Conservation (phyloP, 2,113 vertebrate genomes). For the Halcyon malimbica region DNA sequence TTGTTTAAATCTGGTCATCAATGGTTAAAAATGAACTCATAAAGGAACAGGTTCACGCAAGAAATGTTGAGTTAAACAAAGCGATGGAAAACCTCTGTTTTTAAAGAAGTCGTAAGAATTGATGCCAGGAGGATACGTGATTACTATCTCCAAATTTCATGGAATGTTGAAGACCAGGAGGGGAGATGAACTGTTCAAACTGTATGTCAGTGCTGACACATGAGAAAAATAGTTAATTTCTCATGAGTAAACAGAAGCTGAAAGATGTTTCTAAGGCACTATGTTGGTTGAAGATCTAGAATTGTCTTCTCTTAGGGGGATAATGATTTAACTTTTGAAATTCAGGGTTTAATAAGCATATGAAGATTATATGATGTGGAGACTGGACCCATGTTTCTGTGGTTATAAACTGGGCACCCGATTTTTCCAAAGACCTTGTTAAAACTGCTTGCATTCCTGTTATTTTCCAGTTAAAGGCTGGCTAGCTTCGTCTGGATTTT, state of each 20-base stretch:
- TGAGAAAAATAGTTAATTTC: neutral
- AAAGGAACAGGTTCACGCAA: neutral
- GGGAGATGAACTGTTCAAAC: neutral
- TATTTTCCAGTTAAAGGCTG: conserved; percentile 15
- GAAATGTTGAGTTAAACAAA: neutral
- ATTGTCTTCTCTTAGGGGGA: neutral
- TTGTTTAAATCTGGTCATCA: neutral
- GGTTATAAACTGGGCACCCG: neutral
- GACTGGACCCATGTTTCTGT: neutral
- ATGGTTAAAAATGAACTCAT: neutral
- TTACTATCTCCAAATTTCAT: neutral
- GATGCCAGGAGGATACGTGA: neutral
- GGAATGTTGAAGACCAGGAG: neutral
- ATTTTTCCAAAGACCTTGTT: neutral
- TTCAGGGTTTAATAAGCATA: neutral
- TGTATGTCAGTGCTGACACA: neutral
- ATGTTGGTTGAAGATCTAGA: neutral
- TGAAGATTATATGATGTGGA: neutral
- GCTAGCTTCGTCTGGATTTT: conserved; percentile 7
- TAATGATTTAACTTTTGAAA: neutral
- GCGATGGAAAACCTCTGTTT: neutral
- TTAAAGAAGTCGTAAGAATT: neutral
- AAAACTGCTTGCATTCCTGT: neutral
- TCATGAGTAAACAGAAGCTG: neutral
- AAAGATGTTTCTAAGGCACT: neutral